Evolutionary conservation across 2,888 invertebrate genomes (phyloP).

Genomic region (Dolichopus griseipennis): DNA sequence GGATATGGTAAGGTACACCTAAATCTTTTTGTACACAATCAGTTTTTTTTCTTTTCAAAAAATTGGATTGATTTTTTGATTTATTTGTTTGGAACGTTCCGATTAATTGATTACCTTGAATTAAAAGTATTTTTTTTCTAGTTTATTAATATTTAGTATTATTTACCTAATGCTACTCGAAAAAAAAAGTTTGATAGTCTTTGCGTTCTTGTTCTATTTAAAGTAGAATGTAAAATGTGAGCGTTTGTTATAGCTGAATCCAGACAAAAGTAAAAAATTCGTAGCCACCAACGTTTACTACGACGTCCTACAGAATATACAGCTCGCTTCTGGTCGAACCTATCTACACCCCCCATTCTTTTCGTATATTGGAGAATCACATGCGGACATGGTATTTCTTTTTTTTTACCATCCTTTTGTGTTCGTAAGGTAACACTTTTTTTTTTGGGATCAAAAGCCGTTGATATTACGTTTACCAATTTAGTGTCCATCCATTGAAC

Average conservation of each 20-base stretch:
- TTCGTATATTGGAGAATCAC: slow-evolving; percentile 16
- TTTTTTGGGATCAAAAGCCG: neutral
- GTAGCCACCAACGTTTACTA: slow-evolving; percentile 17
- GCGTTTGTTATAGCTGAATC: slow-evolving; percentile 16
- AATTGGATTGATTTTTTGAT: neutral
- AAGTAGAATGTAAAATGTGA: neutral
- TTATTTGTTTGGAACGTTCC: no score
- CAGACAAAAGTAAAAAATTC: slow-evolving; percentile 22
- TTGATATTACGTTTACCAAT: neutral
- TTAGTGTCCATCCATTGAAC: no score
- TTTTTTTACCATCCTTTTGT: slow-evolving; percentile 12
- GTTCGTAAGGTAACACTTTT: neutral
- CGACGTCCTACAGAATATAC: slow-evolving; percentile 17
- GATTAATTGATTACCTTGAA: no score
- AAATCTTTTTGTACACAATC: neutral
- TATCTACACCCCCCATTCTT: slow-evolving; percentile 20
- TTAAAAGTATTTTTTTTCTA: no score
- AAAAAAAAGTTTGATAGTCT: neutral
- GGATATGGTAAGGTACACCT: no score
- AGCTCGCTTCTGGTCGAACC: slow-evolving; percentile 14
- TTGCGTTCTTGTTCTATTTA: neutral
- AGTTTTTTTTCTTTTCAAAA: neutral
- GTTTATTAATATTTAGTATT: no score
- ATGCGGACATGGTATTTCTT: slow-evolving; percentile 13
- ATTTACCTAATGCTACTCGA: no score